phyloP scores from a whole-genome alignment of 2,888 invertebrate genomes.

The Graphium colonna region DNA sequence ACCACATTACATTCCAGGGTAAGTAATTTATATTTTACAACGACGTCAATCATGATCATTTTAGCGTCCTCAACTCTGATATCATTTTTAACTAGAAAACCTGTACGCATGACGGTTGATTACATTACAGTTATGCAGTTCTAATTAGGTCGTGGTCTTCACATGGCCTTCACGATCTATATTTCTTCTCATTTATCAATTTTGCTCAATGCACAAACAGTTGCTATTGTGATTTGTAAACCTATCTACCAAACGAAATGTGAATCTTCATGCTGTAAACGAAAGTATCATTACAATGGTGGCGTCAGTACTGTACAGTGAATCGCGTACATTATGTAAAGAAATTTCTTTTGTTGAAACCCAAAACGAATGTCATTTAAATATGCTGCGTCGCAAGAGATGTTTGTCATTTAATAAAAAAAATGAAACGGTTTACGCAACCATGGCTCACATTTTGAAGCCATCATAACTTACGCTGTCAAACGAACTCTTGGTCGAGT shows the following conservation, averaged over 20 bases:
- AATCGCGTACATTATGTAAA: background rate
- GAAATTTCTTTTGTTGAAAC: background rate
- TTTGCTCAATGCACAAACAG: too few species aligned
- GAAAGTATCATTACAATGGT: too few species aligned
- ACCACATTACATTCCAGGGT: slow-evolving; percentile 88
- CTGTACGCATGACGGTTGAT: too few species aligned
- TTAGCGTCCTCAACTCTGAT: too few species aligned
- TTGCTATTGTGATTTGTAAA: too few species aligned
- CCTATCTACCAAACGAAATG: too few species aligned
- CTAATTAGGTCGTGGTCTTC: too few species aligned
- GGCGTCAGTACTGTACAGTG: background rate
- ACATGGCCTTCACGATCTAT: too few species aligned
- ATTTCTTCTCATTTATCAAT: too few species aligned
- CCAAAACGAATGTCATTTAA: background rate
- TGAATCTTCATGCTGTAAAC: too few species aligned
- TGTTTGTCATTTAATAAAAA: slow-evolving; percentile 11
- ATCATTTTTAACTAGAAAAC: too few species aligned
- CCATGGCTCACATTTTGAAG: slow-evolving; percentile 17
- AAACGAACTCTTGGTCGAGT: background rate
- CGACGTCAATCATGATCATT: background rate
- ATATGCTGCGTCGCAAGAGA: slow-evolving; percentile 11
- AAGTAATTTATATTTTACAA: slow-evolving; percentile 38
- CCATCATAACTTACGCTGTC: slow-evolving; percentile 15
- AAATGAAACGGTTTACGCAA: slow-evolving; percentile 22
- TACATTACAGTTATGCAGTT: too few species aligned